A percentile compares a stretch with the other conserved stretches of the same genome.
phyloP scores from a whole-genome alignment of 2,797 vertebrate genomes.

The Gallinago nigripennis region DNA sequence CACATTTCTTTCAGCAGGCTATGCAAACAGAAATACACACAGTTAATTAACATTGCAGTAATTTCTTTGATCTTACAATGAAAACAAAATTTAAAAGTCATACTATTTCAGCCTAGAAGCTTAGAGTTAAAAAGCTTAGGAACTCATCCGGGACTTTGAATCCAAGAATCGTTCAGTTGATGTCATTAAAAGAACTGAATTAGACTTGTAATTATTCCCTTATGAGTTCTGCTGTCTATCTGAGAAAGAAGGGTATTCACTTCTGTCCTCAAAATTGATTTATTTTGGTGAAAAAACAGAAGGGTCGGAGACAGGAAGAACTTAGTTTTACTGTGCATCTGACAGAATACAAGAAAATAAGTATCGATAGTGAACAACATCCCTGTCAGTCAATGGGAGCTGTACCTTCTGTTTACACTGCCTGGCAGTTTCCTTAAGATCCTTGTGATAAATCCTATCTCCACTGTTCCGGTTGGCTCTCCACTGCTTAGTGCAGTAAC shows the following conservation, averaged over 20 bases:
- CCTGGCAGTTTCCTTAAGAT: neutral
- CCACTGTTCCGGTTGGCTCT: neutral
- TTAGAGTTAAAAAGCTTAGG: slow-evolving; percentile 59
- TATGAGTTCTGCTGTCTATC: slow-evolving; percentile 30
- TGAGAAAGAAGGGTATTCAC: slow-evolving; percentile 37
- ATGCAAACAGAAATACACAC: neutral
- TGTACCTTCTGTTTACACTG: neutral
- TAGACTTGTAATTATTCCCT: slow-evolving; percentile 69
- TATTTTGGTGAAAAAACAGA: neutral
- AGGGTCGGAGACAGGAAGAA: neutral
- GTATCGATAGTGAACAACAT: neutral
- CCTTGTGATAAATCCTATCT: neutral
- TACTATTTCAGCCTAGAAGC: slow-evolving; percentile 44
- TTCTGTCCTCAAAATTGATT: slow-evolving; percentile 55
- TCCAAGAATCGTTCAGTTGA: slow-evolving; percentile 52
- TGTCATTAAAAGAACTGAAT: slow-evolving; percentile 69
- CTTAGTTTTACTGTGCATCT: neutral
- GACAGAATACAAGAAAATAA: neutral
- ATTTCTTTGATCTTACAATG: slow-evolving; percentile 46
- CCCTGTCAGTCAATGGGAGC: neutral
- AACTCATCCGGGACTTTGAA: slow-evolving; percentile 51
- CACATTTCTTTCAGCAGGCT: neutral
- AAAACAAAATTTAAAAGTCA: slow-evolving; percentile 54
- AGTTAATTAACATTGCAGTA: slow-evolving; percentile 1
- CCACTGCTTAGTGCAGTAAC: neutral